Base-by-base conservation (phyloP, 92 coral and sea anemone species). In the Porites rus region DNA sequence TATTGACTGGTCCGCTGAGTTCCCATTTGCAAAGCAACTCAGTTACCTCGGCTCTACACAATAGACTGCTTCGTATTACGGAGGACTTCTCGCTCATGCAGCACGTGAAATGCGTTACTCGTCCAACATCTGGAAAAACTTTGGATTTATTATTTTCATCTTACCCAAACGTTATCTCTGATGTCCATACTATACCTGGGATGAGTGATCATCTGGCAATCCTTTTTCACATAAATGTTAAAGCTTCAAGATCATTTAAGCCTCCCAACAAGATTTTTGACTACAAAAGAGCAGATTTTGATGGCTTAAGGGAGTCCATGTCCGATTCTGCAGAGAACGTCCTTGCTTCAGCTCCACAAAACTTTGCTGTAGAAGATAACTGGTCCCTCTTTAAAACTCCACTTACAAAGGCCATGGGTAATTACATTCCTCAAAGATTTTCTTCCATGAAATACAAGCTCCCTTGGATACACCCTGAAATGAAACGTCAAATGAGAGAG, bases 401-500 rank as follows among this genome's bases (percentile, higher is more conserved):
- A 3, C 50, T 92, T 19, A 21, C 51, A 1, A 52, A 62, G 53
- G 90, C 75, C 17, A 68, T 85, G 72, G 76, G 38, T 16, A 10
- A 64, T 8, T 78, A 16, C 65, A 80, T 92, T 25, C 91, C 94
- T 5, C 80, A 77, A 18, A 74, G 78, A 65, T 1, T 7, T 16
- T 74, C 87, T 38, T 67, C 63, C 10, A 46, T 73, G 43, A 70
- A 74, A 70, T 81, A 72, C 76, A 76, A 90, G 19, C 88, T 92
- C 7, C 89, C 95, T 5, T 92, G 91, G 95, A 77, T 89, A 52
- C 83, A 76, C 53, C 70, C 67, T 18, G 20, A 56, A 28, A 86
- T 90, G 53, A 90, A 89, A 63, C 88, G 90, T 14, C 91, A 90
- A 69, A 93, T 93, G 93, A 51, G 93, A 58, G 90, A 89, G 72